Evolutionary conservation across 2,113 vertebrate genomes (phyloP).

Genomic region (Gopherus evgoodei): DNA sequence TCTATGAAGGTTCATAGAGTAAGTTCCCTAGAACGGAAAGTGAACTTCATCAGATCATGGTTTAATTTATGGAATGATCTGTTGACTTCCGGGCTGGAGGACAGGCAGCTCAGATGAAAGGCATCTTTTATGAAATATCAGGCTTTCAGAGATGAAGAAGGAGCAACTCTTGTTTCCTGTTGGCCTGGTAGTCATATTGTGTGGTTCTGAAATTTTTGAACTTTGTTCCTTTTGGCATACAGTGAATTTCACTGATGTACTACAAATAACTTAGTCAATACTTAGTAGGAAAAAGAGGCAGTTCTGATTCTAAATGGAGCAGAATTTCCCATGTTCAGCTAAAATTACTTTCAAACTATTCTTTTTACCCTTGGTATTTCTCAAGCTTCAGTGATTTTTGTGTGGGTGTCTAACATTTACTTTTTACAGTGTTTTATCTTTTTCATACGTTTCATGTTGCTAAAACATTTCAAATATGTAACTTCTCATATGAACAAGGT

Average conservation of each 20-base stretch:
- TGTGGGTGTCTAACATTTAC: not conserved
- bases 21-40: not conserved
- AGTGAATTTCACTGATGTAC: not conserved
- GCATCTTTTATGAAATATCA: not conserved
- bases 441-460: not conserved
- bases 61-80: not conserved
- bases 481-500: not conserved
- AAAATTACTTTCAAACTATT: not conserved
- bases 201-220: not conserved
- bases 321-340: not conserved
- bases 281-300: not conserved
- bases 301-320: not conserved
- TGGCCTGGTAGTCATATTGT: not conserved
- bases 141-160: not conserved
- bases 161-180: not conserved
- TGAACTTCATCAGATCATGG: not conserved
- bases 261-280: not conserved
- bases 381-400: not conserved
- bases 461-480: not conserved
- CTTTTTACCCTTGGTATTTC: not conserved
- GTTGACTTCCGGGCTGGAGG: not conserved
- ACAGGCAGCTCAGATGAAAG: not conserved
- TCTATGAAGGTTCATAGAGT: not conserved
- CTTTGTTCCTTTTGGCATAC: not conserved
- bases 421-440: not conserved